Conservation (phyloP, 2,113 vertebrate species). For the Saccopteryx bilineata region DNA sequence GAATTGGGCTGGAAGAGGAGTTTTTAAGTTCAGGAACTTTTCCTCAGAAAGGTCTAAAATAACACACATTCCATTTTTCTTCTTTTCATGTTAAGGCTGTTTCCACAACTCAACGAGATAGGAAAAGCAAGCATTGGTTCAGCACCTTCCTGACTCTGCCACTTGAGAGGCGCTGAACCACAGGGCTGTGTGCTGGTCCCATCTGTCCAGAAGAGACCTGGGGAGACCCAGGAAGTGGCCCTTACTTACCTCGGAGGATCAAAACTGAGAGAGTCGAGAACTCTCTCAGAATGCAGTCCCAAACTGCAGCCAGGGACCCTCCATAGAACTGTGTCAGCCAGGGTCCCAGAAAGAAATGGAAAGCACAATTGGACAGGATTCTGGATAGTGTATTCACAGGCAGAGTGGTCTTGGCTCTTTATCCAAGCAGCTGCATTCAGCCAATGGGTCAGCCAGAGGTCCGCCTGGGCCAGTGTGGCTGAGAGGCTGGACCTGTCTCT, state of each 20-base stretch:
- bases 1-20: conserved; percentile 16
- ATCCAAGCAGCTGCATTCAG: neutral
- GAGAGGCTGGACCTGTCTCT: neutral
- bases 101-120: neutral
- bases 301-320: neutral
- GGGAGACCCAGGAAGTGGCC: neutral
- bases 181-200: neutral
- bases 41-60: neutral
- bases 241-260: neutral
- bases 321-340: neutral
- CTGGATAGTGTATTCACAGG: neutral
- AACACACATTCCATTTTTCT: neutral
- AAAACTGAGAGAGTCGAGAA: neutral
- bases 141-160: neutral
- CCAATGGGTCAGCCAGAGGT: neutral
- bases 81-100: neutral
- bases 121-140: neutral
- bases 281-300: too few relatives aligned
- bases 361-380: neutral
- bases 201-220: neutral
- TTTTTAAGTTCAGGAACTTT: neutral
- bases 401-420: neutral
- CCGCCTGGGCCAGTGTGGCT: neutral
- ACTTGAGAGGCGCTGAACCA: neutral
- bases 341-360: neutral